Evolutionary conservation across 1,140 invertebrate genomes (phyloP).

Genomic region (Cardiocondyla obscurior): DNA sequence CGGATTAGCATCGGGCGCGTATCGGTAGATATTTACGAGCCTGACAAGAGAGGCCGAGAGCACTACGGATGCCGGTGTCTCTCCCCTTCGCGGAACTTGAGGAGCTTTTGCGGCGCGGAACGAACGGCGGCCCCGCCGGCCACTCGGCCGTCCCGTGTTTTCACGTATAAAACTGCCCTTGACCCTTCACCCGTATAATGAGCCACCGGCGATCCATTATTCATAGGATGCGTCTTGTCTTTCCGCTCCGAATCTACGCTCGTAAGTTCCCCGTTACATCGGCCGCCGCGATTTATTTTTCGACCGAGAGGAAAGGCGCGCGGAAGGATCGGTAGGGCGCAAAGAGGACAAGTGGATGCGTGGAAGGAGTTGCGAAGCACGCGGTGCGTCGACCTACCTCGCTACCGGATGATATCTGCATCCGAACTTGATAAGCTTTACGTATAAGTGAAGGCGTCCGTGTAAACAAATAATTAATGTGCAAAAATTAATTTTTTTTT

Average conservation of each 20-base stretch:
- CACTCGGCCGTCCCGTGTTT: constrained; percentile 68
- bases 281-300: constrained; percentile 74
- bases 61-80: constrained; percentile 47
- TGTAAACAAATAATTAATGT: too few species aligned
- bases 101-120: constrained; percentile 43
- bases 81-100: constrained; percentile 57
- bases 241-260: constrained; percentile 77
- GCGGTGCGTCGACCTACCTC: constrained; percentile 42
- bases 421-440: too few species aligned
- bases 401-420: constrained; percentile 32
- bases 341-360: constrained; percentile 34
- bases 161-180: constrained; percentile 79
- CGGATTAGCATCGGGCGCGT: constrained; percentile 79
- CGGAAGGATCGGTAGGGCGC: constrained; percentile 36
- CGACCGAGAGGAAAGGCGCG: constrained; percentile 43
- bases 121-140: constrained; percentile 49
- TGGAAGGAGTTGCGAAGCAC: constrained; percentile 20
- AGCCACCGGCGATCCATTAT: constrained; percentile 79
- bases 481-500: too few species aligned
- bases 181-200: constrained; percentile 81
- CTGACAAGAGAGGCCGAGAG: constrained; percentile 64
- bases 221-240: constrained; percentile 80
- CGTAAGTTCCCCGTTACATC: constrained; percentile 75
- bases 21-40: constrained; percentile 72
- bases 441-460: too few species aligned